A percentile compares a stretch with the other conserved stretches of the same genome.
phyloP scores from a whole-genome alignment of 2,888 invertebrate genomes.

The Chesias legatella region DNA sequence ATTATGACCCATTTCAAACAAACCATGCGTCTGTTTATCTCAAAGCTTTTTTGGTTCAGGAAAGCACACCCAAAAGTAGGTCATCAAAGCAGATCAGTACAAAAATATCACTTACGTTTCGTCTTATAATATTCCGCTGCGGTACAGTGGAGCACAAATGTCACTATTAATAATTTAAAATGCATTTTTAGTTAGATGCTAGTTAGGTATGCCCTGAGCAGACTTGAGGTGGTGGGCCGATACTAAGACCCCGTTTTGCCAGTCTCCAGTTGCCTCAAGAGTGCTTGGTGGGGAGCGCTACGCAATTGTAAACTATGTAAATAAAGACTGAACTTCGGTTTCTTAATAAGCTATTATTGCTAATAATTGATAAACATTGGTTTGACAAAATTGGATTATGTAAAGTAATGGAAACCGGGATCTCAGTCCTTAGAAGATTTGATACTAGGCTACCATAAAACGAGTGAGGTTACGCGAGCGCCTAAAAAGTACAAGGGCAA shows the following conservation, averaged over 20 bases:
- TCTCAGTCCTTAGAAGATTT: neutral
- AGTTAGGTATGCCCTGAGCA: conserved; percentile 53
- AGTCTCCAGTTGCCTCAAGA: conserved; percentile 47
- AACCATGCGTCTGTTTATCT: conserved; percentile 33
- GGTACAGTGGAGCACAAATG: conserved; percentile 56
- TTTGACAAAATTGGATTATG: conserved; percentile 26
- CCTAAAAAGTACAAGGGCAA: conserved; percentile 20
- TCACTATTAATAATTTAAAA: conserved; percentile 66
- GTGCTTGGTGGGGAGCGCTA: conserved; percentile 57
- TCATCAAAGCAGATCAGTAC: conserved; percentile 7
- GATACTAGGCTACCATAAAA: conserved; percentile 4
- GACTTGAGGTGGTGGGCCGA: conserved; percentile 55
- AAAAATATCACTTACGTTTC: conserved; percentile 61
- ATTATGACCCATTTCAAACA: neutral
- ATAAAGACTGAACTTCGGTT: conserved; percentile 65
- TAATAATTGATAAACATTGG: conserved; percentile 31
- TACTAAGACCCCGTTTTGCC: conserved; percentile 55
- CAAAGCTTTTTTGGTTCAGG: conserved; percentile 24
- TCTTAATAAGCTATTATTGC: conserved; percentile 54
- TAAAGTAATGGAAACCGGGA: conserved; percentile 15
- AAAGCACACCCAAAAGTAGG: conserved; percentile 3
- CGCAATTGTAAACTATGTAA: conserved; percentile 74
- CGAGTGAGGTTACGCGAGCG: neutral
- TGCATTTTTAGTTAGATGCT: conserved; percentile 48
- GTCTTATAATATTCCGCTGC: conserved; percentile 64